Percentiles rank a stretch among this genome's conserved stretches.
phyloP scores from a whole-genome alignment of 2,113 vertebrate genomes.

The Pelobates fuscus region DNA sequence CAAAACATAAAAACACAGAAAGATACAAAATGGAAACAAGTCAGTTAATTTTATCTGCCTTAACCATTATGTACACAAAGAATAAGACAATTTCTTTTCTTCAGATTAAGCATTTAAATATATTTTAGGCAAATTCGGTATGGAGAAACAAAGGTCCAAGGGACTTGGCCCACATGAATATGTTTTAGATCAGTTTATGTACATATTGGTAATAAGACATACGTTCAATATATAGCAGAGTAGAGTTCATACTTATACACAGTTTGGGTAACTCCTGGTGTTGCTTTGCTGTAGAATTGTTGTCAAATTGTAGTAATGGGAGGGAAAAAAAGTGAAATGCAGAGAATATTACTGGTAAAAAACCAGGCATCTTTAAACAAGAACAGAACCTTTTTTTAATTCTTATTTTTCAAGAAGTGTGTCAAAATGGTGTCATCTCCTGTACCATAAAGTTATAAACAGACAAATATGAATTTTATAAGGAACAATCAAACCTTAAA shows the following conservation, averaged over 20 bases:
- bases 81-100: not conserved
- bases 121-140: too few species aligned
- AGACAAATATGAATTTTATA: too few species aligned
- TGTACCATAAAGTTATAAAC: too few species aligned
- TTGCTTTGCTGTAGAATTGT: constrained; percentile 12
- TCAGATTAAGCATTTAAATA: too few species aligned
- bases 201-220: constrained; percentile 38
- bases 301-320: not conserved
- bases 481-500: too few species aligned
- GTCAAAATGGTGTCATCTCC: too few species aligned
- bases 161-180: not conserved
- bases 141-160: too few species aligned
- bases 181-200: not conserved
- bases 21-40: constrained; percentile 33
- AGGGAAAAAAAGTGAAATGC: constrained; percentile 17
- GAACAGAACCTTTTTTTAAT: too few species aligned
- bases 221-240: constrained; percentile 19
- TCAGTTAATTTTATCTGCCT: constrained; percentile 35
- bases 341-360: constrained; percentile 23
- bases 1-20: constrained; percentile 17
- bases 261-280: constrained; percentile 39
- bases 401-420: too few species aligned
- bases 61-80: constrained; percentile 30
- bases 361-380: not conserved
- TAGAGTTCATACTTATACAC: constrained; percentile 43